Percentiles rank a stretch among this genome's conserved stretches.
Evolutionary conservation across 2,797 vertebrate genomes (phyloP).

Genomic region (Coluber constrictor): DNA sequence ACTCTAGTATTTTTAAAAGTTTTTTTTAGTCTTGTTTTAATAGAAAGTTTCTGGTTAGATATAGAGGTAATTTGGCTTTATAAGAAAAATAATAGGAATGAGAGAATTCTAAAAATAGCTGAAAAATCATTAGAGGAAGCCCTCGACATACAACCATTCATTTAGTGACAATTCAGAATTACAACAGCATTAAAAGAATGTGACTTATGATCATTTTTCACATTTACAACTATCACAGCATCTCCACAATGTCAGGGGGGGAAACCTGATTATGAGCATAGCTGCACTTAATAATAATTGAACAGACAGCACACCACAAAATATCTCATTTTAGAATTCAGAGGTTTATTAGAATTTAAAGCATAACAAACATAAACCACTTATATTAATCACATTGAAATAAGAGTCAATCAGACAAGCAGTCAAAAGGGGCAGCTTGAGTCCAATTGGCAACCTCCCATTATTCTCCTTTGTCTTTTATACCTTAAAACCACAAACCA

Average conservation of each 20-base stretch:
- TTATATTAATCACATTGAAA: too few relatives aligned
- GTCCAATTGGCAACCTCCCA: too few relatives aligned
- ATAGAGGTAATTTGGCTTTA: background rate
- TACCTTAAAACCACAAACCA: too few relatives aligned
- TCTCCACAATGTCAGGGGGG: background rate
- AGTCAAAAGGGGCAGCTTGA: too few relatives aligned
- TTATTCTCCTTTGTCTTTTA: too few relatives aligned
- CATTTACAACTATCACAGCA: background rate
- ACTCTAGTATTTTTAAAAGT: background rate
- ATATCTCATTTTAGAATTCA: too few relatives aligned
- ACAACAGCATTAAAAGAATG: background rate
- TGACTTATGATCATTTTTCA: background rate
- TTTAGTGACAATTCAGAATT: background rate
- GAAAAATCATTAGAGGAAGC: background rate
- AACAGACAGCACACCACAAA: too few relatives aligned
- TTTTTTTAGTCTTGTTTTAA: conserved; percentile 14
- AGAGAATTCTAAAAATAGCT: background rate
- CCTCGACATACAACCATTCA: background rate
- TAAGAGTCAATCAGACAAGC: too few relatives aligned
- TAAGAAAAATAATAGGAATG: background rate
- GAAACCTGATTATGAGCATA: too few relatives aligned
- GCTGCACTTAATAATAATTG: too few relatives aligned
- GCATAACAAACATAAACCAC: too few relatives aligned
- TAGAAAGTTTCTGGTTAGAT: background rate
- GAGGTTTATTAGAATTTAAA: too few relatives aligned